phyloP scores from a whole-genome alignment of 2,797 vertebrate genomes.

The Muraenolepis orangiensis region DNA sequence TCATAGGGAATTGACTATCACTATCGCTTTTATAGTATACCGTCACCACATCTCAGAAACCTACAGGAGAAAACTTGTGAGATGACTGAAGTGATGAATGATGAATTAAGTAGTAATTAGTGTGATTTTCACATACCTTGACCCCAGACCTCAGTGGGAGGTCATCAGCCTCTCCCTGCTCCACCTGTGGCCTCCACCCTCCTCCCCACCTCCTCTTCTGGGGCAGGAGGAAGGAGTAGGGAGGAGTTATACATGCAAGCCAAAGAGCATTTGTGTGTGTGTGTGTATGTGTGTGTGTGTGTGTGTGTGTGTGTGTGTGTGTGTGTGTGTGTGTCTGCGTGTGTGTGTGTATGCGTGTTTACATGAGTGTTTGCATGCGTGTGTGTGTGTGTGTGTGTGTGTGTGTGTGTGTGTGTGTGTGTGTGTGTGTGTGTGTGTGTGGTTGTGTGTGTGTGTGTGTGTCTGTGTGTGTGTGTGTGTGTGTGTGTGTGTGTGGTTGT shows the following conservation, averaged over 20 bases:
- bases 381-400: conserved; percentile 10
- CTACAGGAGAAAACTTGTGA: not conserved
- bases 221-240: conserved; percentile 22
- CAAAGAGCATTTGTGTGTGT: conserved; percentile 2
- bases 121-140: not conserved
- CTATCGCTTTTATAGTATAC: not conserved
- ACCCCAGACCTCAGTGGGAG: not conserved
- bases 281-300: conserved; percentile 4
- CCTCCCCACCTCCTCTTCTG: conserved; percentile 15
- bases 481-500: not conserved
- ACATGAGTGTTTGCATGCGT: conserved; percentile 20
- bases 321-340: not conserved
- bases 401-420: conserved; percentile 22
- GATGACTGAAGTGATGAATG: not conserved
- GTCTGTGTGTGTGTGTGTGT: conserved; percentile 34
- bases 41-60: not conserved
- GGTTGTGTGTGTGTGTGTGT: not conserved
- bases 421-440: conserved; percentile 1
- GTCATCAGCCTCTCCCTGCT: conserved; percentile 3
- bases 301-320: conserved; percentile 5
- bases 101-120: not conserved
- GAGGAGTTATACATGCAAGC: not conserved
- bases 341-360: not conserved
- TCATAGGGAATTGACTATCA: not conserved
- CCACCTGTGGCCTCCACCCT: conserved; percentile 52